phyloP scores from a whole-genome alignment of 37 sponge, comb jelly and placozoan species.

The Beroe forskalii region DNA sequence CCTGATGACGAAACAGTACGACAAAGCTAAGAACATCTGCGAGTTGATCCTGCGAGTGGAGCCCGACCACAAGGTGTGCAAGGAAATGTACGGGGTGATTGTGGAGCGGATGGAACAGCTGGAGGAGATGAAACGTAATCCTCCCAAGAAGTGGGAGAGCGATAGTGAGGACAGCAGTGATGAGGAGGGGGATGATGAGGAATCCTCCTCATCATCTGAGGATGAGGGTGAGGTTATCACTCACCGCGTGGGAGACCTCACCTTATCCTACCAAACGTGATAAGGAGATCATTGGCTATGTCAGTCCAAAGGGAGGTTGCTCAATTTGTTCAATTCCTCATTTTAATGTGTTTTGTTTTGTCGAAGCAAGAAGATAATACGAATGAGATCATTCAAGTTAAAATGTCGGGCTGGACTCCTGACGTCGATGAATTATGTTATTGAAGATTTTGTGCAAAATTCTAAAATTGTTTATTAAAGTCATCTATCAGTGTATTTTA shows the following conservation, averaged over 20 bases:
- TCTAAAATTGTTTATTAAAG: too few relatives aligned
- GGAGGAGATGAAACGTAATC: constrained; percentile 16
- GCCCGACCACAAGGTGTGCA: constrained; percentile 54
- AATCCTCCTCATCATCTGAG: background rate
- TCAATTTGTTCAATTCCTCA: background rate
- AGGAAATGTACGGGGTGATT: constrained; percentile 40
- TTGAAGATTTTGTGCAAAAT: too few relatives aligned
- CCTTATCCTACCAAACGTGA: constrained; percentile 40
- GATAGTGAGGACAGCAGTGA: background rate
- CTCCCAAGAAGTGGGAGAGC: background rate
- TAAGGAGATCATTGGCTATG: too few relatives aligned
- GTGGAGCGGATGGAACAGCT: constrained; percentile 45
- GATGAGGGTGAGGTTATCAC: constrained; percentile 60
- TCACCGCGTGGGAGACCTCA: constrained; percentile 30
- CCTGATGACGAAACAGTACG: constrained; percentile 62
- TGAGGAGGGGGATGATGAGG: background rate
- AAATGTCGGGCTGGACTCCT: too few relatives aligned
- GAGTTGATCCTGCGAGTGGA: constrained; percentile 28
- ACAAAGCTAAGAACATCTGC: constrained; percentile 1
- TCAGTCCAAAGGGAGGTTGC: background rate
- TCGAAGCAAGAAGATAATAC: background rate
- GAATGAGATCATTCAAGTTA: too few relatives aligned
- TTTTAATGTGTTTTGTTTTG: too few relatives aligned
- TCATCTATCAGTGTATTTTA: too few relatives aligned
- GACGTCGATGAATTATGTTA: too few relatives aligned